Conservation (phyloP, 2,888 invertebrate species). For the Euplagia quadripunctaria region DNA sequence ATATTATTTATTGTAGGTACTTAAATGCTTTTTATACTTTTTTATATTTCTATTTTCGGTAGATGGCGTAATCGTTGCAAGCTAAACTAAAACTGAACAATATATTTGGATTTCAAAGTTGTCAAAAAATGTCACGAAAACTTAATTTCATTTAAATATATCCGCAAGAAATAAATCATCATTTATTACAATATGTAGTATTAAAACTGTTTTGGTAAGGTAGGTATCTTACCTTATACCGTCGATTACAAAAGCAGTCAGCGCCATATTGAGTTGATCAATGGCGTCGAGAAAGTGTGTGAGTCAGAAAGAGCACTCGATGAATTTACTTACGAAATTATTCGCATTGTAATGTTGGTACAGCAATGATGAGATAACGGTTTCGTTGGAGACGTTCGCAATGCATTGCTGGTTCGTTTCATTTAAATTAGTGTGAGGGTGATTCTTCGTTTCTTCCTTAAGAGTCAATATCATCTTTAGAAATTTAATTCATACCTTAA, state of each 20-base stretch:
- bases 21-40: no score
- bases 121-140: no score
- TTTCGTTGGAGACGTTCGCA: background rate
- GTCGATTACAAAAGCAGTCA: slow-evolving; percentile 30
- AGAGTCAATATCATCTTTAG: no score
- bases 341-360: slow-evolving; percentile 13
- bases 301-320: slow-evolving; percentile 31
- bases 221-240: slow-evolving; percentile 20
- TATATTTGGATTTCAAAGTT: no score
- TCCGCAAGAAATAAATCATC: background rate
- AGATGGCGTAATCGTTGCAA: no score
- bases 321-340: slow-evolving; percentile 40
- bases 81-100: no score
- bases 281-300: slow-evolving; percentile 46
- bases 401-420: slow-evolving; percentile 38
- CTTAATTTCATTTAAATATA: no score
- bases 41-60: no score
- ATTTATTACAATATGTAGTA: background rate
- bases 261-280: slow-evolving; percentile 37
- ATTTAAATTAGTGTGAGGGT: background rate
- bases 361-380: background rate
- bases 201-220: background rate
- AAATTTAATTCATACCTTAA: no score
- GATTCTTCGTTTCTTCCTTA: no score
- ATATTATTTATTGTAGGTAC: no score